Conservation (phyloP, 2,888 invertebrate genomes). For the Rhimphoctona megacephalus region DNA sequence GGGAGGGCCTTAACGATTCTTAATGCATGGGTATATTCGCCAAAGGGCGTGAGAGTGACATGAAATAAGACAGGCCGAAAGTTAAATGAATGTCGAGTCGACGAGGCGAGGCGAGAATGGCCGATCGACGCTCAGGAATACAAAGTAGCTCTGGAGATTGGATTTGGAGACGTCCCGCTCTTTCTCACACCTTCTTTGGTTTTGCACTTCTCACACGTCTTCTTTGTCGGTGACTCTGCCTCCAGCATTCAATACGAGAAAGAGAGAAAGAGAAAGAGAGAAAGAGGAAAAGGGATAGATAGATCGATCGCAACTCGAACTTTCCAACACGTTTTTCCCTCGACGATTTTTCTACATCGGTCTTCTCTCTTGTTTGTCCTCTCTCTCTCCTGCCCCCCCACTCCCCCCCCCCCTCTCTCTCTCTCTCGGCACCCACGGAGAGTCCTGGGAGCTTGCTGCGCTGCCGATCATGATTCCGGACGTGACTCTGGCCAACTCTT, state of each 20-base stretch:
- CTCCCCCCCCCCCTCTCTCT: conserved; percentile 5
- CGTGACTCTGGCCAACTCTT: conserved; percentile 65
- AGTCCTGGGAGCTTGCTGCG: conserved; percentile 45
- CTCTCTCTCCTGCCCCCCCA: conserved; percentile 2
- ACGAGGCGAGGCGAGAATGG: conserved; percentile 70
- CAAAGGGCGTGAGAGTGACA: conserved; percentile 63
- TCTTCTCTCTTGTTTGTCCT: conserved; percentile 28
- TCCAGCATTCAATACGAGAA: conserved; percentile 49
- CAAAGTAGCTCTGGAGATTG: conserved; percentile 73
- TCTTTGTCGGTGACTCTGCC: conserved; percentile 57
- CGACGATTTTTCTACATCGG: conserved; percentile 64
- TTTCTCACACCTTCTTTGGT: conserved; percentile 30
- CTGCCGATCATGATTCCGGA: conserved; percentile 69
- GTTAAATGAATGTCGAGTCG: conserved; percentile 72
- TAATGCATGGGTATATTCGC: conserved; percentile 67
- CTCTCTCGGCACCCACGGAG: conserved; percentile 8
- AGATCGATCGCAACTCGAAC: conserved; percentile 62
- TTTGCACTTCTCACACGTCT: conserved; percentile 58
- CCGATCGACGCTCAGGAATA: conserved; percentile 71
- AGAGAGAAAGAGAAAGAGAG: conserved; percentile 5
- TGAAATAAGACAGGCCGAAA: conserved; percentile 71
- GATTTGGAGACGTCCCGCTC: conserved; percentile 69
- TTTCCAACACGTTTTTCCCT: conserved; percentile 70
- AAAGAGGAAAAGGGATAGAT: conserved; percentile 32
- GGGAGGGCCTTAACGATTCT: conserved; percentile 68